Base-by-base conservation (phyloP, 2,888 invertebrate genomes). In the Ormyrus nitidulus region DNA sequence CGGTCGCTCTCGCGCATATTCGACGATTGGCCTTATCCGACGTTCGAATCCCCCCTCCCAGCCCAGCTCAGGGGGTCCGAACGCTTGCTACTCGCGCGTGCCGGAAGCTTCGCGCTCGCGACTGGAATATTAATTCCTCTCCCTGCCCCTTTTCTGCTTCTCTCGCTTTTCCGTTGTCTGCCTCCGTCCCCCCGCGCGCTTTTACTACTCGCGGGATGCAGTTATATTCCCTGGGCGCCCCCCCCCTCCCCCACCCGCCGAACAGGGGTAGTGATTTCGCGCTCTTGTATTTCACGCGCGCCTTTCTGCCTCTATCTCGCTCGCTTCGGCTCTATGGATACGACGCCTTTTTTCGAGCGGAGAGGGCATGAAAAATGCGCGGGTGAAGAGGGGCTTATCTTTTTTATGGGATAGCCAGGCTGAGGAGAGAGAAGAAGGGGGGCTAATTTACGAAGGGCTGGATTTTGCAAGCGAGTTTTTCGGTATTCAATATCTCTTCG, bases 21-120 rank as follows among this genome's bases (percentile, higher is more conserved):
- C 61, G 80, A 80, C 77, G 56, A 80, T 80, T 80, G 80, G 73
- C 80, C 73, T 80, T 70, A 80, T 80, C 77, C 80, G 54, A 65
- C 51, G 49, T 44, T 44, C 56, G 34, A n/a, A 72, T 71, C 65
- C 53, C 48, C 61, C 19, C 44, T 48, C 61, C n/a, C 44, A 1
- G 44, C 10, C 62, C 61, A 44, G 1, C 19, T 19, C 19, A 19
- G 59, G 13, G 62, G 44, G 54, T 76, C 68, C 75, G 75, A 68
- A 74, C 62, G 56, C 19, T 19, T 19, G 19, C 19, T 19, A 19
- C 19, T 19, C 19, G 64, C 74, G 56, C 62, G 51, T 71, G 61
- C 71, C 34, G 49, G 51, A 59, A 49, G 51, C 61, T 11, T 61
- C 61, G 49, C 49, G 9, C 75, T 8, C 66, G 66, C n/a, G 19